phyloP scores from a whole-genome alignment of 2,888 invertebrate genomes.

The Pseudanteris insignis region DNA sequence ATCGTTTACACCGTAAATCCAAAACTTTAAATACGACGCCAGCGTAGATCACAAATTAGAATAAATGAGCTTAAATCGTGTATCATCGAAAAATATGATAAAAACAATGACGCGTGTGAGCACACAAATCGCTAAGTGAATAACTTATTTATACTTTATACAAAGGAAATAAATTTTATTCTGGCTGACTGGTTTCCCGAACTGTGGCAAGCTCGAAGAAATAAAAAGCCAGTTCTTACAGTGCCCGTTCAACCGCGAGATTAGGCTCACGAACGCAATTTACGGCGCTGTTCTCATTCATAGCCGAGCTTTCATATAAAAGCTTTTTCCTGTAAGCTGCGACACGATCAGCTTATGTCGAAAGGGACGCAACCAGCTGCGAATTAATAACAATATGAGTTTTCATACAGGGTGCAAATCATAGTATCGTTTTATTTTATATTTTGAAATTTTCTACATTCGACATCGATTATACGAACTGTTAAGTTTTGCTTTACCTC shows the following conservation, averaged over 20 bases:
- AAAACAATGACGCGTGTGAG: too few relatives aligned
- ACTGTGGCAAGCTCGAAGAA: conserved; percentile 40
- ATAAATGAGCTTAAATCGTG: too few relatives aligned
- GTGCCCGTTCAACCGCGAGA: conserved; percentile 58
- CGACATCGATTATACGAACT: too few relatives aligned
- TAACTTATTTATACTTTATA: conserved; percentile 5
- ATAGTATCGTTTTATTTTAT: too few relatives aligned
- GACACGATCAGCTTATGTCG: conserved; percentile 54
- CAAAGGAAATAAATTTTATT: conserved; percentile 31
- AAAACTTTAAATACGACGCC: too few relatives aligned
- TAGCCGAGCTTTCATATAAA: conserved; percentile 63
- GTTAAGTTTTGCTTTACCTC: too few relatives aligned
- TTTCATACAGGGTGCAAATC: conserved; percentile 36
- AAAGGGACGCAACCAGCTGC: conserved; percentile 50
- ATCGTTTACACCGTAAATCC: too few relatives aligned
- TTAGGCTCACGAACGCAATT: conserved; percentile 64
- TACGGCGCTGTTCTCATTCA: conserved; percentile 65
- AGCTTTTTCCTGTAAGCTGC: conserved; percentile 67
- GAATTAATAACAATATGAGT: conserved; percentile 54
- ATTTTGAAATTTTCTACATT: too few relatives aligned
- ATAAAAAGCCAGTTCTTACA: conserved; percentile 43
- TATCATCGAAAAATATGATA: too few relatives aligned
- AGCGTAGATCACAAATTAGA: too few relatives aligned
- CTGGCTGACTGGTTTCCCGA: conserved; percentile 39
- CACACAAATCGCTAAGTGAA: neutral